Evolutionary conservation across 2,113 vertebrate genomes (phyloP).

Genomic region (Clinocottus analis): DNA sequence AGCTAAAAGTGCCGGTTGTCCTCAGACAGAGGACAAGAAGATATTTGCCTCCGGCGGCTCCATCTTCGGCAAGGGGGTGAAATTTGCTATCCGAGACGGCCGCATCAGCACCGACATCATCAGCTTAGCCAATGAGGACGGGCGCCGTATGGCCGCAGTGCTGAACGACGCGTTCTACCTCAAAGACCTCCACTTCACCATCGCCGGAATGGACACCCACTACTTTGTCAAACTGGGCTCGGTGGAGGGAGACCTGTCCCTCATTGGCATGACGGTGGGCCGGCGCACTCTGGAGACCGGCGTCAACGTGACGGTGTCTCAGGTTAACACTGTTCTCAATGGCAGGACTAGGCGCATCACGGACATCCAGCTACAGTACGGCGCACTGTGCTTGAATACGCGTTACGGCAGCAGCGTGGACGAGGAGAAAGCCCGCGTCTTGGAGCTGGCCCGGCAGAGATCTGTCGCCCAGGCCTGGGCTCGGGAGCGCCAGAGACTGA

Average conservation of each 20-base stretch:
- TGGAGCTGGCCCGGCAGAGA: constrained; percentile 93
- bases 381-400: constrained; percentile 89
- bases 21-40: constrained; percentile 82
- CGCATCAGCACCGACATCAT: constrained; percentile 94
- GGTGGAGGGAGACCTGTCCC: constrained; percentile 89
- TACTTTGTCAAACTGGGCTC: constrained; percentile 94
- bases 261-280: constrained; percentile 94
- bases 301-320: constrained; percentile 95
- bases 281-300: constrained; percentile 94
- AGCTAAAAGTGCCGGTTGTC: constrained; percentile 90
- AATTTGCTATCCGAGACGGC: constrained; percentile 92
- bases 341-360: constrained; percentile 98
- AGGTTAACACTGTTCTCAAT: constrained; percentile 92
- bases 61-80: constrained; percentile 95
- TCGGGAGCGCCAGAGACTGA: constrained; percentile 92
- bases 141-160: constrained; percentile 91
- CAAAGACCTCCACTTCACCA: constrained; percentile 94
- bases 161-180: constrained; percentile 93
- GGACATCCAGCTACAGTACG: constrained; percentile 92
- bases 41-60: constrained; percentile 90
- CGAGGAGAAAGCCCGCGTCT: constrained; percentile 91
- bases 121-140: constrained; percentile 94
- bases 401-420: constrained; percentile 94
- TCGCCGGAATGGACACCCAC: constrained; percentile 91
- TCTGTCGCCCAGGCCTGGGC: constrained; percentile 91